These are phyloP conservation scores for Bedellia somnulentella DNA, from an alignment of 2,888 invertebrate genomes.

Conservation along the genomic window DNA sequence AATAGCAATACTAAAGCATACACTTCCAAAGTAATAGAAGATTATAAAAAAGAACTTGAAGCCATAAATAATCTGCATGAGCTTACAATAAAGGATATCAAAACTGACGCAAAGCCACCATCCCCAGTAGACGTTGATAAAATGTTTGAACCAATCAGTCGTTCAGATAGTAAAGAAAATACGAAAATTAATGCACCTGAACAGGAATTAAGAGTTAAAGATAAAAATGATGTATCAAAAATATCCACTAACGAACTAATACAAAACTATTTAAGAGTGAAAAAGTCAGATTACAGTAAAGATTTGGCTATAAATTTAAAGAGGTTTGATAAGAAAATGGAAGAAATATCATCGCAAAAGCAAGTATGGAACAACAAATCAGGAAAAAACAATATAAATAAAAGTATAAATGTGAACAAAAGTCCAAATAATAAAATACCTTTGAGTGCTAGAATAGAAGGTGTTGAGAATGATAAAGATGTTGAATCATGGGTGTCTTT, in stretches of 20 bases:
- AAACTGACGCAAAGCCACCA: constrained; percentile 34
- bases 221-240: constrained; percentile 32
- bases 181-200: constrained; percentile 20
- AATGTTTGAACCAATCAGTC: constrained; percentile 49
- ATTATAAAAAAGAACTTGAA: constrained; percentile 52
- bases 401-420: too few relatives aligned
- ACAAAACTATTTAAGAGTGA: constrained; percentile 48
- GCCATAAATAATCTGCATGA: constrained; percentile 50
- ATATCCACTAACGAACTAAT: constrained; percentile 47
- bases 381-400: too few relatives aligned
- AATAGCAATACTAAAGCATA: constrained; percentile 51
- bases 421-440: constrained; percentile 17
- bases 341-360: not conserved
- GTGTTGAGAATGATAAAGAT: constrained; percentile 45
- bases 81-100: constrained; percentile 49
- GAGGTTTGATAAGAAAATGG: not conserved
- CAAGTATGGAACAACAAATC: not conserved
- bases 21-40: constrained; percentile 54
- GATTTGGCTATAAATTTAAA: constrained; percentile 19
- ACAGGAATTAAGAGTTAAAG: constrained; percentile 16
- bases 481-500: constrained; percentile 55
- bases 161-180: too few relatives aligned
- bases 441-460: constrained; percentile 39
- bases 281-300: constrained; percentile 30
- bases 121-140: constrained; percentile 44